A percentile compares a stretch with the other conserved stretches of the same genome.
Conservation (phyloP, 2,888 invertebrate species). For the Parnassius apollo region DNA sequence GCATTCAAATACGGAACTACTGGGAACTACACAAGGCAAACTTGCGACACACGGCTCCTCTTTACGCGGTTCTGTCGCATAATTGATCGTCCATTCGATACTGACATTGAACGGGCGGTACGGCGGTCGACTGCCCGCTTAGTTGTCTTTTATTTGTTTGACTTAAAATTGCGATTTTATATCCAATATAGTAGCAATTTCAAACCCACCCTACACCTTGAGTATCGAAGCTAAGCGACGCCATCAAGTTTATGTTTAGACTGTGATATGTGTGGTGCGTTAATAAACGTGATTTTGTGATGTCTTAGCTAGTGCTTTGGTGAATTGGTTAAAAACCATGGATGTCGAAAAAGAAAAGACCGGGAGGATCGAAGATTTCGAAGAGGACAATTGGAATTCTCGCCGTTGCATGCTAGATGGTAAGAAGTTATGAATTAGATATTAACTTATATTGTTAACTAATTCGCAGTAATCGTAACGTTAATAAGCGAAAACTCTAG, state of each 20-base stretch:
- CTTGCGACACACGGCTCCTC: slow-evolving; percentile 66
- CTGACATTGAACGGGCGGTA: slow-evolving; percentile 71
- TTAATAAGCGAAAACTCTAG: background rate
- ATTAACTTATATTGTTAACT: background rate
- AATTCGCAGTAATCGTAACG: background rate
- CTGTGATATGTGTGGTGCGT: slow-evolving; percentile 47
- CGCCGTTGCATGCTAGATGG: slow-evolving; percentile 77
- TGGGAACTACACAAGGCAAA: slow-evolving; percentile 44
- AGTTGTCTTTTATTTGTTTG: slow-evolving; percentile 62
- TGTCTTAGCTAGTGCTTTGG: slow-evolving; percentile 50
- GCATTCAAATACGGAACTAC: slow-evolving; percentile 32
- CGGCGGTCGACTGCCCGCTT: slow-evolving; percentile 61
- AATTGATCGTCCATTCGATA: slow-evolving; percentile 77
- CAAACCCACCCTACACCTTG: slow-evolving; percentile 30
- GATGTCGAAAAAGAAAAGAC: slow-evolving; percentile 61
- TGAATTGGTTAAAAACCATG: slow-evolving; percentile 49
- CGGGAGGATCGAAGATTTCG: slow-evolving; percentile 56
- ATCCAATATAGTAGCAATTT: slow-evolving; percentile 37
- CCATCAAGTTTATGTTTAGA: slow-evolving; percentile 41
- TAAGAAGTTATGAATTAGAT: slow-evolving; percentile 42
- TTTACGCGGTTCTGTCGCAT: slow-evolving; percentile 68
- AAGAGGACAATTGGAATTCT: slow-evolving; percentile 61
- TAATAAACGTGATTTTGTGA: slow-evolving; percentile 43
- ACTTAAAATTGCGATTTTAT: slow-evolving; percentile 54
- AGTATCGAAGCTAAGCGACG: slow-evolving; percentile 42